Conservation (phyloP, 2,113 vertebrate genomes). For the Rhabdornis inornatus region DNA sequence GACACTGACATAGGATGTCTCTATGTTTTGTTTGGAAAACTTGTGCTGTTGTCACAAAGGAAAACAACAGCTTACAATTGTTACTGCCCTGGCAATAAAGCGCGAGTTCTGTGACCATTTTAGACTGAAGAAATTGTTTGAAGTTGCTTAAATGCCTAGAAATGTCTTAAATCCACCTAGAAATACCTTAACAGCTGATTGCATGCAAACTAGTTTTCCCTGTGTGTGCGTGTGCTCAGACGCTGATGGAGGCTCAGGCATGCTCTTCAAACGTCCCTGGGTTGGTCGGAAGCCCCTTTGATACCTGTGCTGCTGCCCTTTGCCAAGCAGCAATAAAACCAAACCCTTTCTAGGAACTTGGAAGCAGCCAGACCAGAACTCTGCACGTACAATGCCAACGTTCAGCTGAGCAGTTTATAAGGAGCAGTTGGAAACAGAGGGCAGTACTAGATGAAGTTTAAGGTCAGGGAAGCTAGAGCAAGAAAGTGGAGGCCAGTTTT, state of each 20-base stretch:
- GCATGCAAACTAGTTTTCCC: not conserved
- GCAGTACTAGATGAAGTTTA: not conserved
- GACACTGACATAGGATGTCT: not conserved
- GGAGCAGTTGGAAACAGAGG: not conserved
- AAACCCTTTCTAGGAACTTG: slow-evolving; percentile 28
- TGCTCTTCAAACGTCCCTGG: not conserved
- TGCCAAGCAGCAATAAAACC: slow-evolving; percentile 8
- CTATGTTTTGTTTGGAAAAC: not conserved
- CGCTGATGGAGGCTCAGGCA: not conserved
- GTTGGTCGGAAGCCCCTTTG: not conserved
- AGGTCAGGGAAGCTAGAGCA: not conserved
- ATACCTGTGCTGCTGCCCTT: not conserved
- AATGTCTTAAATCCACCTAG: not conserved
- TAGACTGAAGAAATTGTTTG: not conserved
- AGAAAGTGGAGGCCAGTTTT: not conserved
- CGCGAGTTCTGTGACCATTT: not conserved
- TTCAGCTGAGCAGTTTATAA: not conserved
- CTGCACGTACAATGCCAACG: not conserved
- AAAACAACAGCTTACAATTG: not conserved
- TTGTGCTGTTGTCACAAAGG: not conserved
- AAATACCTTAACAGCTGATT: not conserved
- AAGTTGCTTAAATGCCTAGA: not conserved
- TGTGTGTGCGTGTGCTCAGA: not conserved
- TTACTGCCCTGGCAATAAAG: not conserved
- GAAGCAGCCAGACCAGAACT: not conserved